Evolutionary conservation across 2,113 vertebrate genomes (phyloP).

Genomic region (Myotis yumanensis): DNA sequence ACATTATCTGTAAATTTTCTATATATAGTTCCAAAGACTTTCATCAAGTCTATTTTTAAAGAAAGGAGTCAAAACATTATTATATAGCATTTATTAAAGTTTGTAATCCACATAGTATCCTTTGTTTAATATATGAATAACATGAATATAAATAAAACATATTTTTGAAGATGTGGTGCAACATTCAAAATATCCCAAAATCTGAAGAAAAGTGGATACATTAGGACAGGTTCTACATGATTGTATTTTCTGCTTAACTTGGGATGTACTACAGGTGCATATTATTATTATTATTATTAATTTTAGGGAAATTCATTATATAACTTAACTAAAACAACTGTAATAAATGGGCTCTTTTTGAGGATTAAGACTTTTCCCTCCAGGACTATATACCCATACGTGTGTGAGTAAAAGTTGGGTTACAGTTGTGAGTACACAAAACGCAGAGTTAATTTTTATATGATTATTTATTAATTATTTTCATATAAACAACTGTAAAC

Average conservation of each 20-base stretch:
- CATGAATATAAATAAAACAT: not conserved
- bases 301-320: not conserved
- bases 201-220: not conserved
- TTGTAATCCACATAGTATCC: not conserved
- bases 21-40: not conserved
- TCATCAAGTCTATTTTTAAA: not conserved
- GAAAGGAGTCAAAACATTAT: not conserved
- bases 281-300: not conserved
- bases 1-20: not conserved
- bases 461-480: too few species aligned
- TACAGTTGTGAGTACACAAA: too few species aligned
- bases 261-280: not conserved
- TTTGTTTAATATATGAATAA: not conserved
- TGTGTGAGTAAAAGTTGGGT: too few species aligned
- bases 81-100: not conserved
- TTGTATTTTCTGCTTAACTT: not conserved
- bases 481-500: too few species aligned
- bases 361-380: not conserved
- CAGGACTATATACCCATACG: not conserved
- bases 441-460: too few species aligned
- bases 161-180: not conserved
- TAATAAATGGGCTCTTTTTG: not conserved
- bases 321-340: not conserved
- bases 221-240: not conserved
- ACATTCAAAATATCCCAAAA: not conserved